Evolutionary conservation across 2,888 invertebrate genomes (phyloP), one percentile per base, ranked within the genome.

Genomic region (Tricholauxania praeusta): DNA sequence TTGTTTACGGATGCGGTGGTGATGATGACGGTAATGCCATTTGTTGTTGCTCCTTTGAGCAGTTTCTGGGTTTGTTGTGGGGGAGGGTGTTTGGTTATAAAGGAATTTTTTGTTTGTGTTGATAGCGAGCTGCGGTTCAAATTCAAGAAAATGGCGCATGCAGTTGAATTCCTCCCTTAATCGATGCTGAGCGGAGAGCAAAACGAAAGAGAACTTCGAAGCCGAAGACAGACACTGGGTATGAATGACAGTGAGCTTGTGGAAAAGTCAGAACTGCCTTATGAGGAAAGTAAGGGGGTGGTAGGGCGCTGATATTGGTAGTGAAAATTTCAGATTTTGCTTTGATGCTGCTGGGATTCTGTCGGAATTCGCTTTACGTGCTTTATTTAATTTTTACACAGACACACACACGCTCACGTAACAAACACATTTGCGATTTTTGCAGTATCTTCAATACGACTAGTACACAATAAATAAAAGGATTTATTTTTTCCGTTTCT

Each of bases 331-430:
- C 49, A 22, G 59, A 49, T 57, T 73, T 39, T 52, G 28, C 71
- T 65, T 49, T 39, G 15, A 52, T 60, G 68, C 52, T 55, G 48
- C 72, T 48, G 67, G 53, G 71, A 70, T 76, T 72, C 71, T 71
- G 71, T 64, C 63, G 72, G 72, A 76, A 74, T 74, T 74, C 71
- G 57, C 67, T 62, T 39, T 7, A 39, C 10, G 73, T 62, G 39
- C 32, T 71, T 62, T 71, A 68, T 59, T 63, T 68, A 65, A 66
- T 71, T 59, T 63, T 57, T 67, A 64, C 63, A 64, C 74, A 66
- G 17, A 14, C 63, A 32, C 28, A 67, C 17, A 32, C 52, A 62
- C 19, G n/a, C 14, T 17, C 28, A 55, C 53, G 53, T 63, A 63
- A 39, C 59, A 62, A 62, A 48, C 14, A 52, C n/a, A 59, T 14